Base-by-base conservation (phyloP, 2,888 invertebrate genomes). In the Pyralis farinalis region DNA sequence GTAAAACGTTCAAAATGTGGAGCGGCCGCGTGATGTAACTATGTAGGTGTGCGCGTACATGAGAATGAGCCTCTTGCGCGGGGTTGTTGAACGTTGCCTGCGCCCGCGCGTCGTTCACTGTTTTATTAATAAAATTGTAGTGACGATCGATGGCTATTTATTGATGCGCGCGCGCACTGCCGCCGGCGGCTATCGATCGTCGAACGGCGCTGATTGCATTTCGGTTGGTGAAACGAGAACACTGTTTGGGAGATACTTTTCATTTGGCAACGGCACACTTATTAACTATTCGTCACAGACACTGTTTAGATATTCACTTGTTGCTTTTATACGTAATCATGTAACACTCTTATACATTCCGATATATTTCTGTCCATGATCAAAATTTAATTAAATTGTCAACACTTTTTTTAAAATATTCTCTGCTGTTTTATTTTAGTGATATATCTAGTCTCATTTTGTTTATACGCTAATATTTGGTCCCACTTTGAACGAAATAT, bases 91-190 rank as follows among this genome's bases (percentile, higher is more conserved):
- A 83, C 84, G 78, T 63, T 67, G 28, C 7, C 63, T 61, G 63
- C 68, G 73, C 58, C 69, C 63, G 73, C 70, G 65, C 66, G 65
- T 63, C 63, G 73, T 78, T 78, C 72, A 69, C 70, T 51, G 79
- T 80, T 86, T 80, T 87, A 86, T 86, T 86, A 85, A 86, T 86
- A 86, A 85, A 83, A 78, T 77, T 64, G 66, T 69, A 65, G 77
- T 84, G 83, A 84, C 83, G 83, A 81, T 82, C 79, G 84, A 79
- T 71, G 72, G 64, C 84, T 84, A 83, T 82, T 82, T 83, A 82
- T 80, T 72, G 81, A 80, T 74, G 75, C 79, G 80, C 73, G 64
- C 64, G 76, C 74, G 71, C 76, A 65, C 52, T 61, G 61, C 63
- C 46, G 49, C 55, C 46, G 39, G 52, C 54, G 51, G 51, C 44